phyloP scores from a whole-genome alignment of 2,113 vertebrate genomes.

The Pseudopodoces humilis region DNA sequence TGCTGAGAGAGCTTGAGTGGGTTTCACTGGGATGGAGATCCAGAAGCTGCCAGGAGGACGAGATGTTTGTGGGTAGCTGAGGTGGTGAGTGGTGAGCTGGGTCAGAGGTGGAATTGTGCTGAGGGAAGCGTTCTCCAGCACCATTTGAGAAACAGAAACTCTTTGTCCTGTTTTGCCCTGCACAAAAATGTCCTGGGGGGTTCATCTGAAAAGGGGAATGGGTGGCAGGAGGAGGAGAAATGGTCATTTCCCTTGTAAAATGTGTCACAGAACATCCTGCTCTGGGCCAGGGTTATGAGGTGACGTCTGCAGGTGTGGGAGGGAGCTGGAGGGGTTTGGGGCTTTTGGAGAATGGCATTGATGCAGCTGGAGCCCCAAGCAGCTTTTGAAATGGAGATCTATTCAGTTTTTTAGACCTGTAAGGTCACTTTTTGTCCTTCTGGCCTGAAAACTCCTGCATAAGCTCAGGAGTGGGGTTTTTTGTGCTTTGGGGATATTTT shows the following conservation, averaged over 20 bases:
- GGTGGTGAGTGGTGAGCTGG: background rate
- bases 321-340: background rate
- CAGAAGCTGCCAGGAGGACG: background rate
- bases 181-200: background rate
- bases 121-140: background rate
- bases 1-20: background rate
- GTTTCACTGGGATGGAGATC: background rate
- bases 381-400: background rate
- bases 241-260: background rate
- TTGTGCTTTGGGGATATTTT: background rate
- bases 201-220: background rate
- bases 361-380: background rate
- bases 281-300: background rate
- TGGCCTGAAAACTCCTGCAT: background rate
- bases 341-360: rapidly evolving
- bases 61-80: rapidly evolving
- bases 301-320: background rate
- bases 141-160: background rate
- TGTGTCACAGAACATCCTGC: background rate
- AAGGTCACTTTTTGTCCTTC: background rate
- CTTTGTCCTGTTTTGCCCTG: background rate
- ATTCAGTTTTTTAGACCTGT: background rate
- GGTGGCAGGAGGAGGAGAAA: background rate
- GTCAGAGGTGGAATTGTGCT: background rate
- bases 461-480: background rate